Evolutionary conservation across 1,140 invertebrate genomes (phyloP).

Genomic region (Sycophaga agraensis): DNA sequence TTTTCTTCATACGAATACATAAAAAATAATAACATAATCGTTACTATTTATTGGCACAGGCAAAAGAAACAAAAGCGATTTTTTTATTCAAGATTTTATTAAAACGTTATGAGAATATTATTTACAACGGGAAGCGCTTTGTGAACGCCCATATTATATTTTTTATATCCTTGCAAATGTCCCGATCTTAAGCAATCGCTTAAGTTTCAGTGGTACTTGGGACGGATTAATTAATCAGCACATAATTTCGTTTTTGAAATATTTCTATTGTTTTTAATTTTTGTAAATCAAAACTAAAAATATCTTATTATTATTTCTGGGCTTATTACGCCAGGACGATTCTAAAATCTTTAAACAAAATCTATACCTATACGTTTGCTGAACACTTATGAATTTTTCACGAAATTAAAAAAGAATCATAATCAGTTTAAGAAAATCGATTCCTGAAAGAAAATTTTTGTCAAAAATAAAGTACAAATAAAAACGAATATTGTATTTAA

Average conservation of each 20-base stretch:
- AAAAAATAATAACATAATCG: conserved; percentile 3
- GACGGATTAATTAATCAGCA: background rate
- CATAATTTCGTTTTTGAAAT: background rate
- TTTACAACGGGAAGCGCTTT: conserved; percentile 48
- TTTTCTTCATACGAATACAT: conserved; percentile 4
- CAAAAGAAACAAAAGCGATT: conserved; percentile 22
- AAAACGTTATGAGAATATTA: conserved; percentile 53
- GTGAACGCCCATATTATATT: conserved; percentile 32
- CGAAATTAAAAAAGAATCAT: background rate
- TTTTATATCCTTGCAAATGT: background rate
- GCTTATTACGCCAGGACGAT: conserved; percentile 4
- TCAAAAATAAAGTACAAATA: too few relatives aligned
- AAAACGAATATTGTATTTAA: too few relatives aligned
- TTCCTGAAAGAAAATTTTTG: too few relatives aligned
- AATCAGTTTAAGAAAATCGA: too few relatives aligned
- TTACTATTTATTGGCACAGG: conserved; percentile 25
- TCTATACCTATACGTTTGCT: too few relatives aligned
- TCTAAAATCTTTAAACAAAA: background rate
- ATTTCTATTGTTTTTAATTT: background rate
- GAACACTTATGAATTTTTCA: background rate
- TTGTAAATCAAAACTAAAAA: conserved; percentile 26
- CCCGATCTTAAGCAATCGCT: background rate
- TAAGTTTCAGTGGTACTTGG: background rate
- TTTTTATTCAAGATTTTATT: conserved; percentile 48
- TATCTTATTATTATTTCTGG: conserved; percentile 36